These are phyloP conservation scores for Oostethus manadensis DNA, from an alignment of 2,113 vertebrate species.

Conservation along the genomic window DNA sequence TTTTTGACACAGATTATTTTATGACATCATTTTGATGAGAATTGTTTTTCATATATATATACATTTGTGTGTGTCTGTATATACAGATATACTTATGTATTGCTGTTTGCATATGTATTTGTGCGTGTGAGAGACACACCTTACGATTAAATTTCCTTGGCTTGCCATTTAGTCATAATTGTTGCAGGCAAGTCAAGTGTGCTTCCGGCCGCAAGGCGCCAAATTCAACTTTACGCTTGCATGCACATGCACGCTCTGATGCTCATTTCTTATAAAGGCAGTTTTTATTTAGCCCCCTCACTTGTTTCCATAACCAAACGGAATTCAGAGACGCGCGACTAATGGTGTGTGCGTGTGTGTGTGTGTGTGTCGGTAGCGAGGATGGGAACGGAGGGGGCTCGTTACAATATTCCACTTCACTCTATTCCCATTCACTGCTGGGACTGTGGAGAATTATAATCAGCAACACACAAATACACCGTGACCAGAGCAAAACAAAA, in stretches of 20 bases:
- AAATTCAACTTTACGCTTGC: constrained; percentile 2
- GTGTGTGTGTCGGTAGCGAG: constrained; percentile 18
- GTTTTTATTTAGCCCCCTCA: constrained; percentile 14
- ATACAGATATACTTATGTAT: too few relatives aligned
- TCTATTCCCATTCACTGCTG: constrained; percentile 26
- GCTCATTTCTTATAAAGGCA: not conserved
- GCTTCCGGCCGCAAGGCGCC: not conserved
- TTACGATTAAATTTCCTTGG: not conserved
- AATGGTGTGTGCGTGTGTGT: too few relatives aligned
- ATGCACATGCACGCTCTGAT: not conserved
- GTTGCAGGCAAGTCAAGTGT: constrained; percentile 5
- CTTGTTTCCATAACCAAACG: constrained; percentile 41
- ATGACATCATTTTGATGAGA: too few relatives aligned
- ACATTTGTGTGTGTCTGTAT: too few relatives aligned
- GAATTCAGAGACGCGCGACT: constrained; percentile 33
- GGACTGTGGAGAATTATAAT: constrained; percentile 38
- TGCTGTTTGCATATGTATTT: too few relatives aligned
- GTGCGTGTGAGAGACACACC: not conserved
- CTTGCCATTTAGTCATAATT: constrained; percentile 5
- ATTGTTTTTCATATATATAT: too few relatives aligned
- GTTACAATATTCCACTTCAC: constrained; percentile 25
- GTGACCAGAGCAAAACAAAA: not conserved
- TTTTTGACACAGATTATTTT: too few relatives aligned
- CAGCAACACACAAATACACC: constrained; percentile 5
- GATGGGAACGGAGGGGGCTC: constrained; percentile 27